Conservation (phyloP, 2,888 invertebrate species). For the Baccha elongata region DNA sequence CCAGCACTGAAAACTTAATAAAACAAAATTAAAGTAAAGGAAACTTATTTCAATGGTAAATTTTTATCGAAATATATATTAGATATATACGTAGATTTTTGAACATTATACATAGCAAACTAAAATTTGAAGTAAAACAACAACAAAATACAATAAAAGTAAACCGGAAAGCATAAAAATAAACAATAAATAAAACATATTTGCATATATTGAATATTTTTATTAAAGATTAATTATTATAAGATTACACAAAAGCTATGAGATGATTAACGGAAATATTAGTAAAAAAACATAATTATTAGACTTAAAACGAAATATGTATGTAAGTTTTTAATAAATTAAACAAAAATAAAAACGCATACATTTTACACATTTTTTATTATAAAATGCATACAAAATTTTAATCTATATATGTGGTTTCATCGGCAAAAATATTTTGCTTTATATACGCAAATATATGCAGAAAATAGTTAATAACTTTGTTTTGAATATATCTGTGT, state of each 20-base stretch:
- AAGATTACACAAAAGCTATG: background rate
- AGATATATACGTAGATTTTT: slow-evolving; percentile 10
- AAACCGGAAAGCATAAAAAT: slow-evolving; percentile 25
- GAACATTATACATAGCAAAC: background rate
- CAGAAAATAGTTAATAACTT: background rate
- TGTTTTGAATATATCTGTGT: slow-evolving; percentile 17
- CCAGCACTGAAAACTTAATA: slow-evolving; percentile 47
- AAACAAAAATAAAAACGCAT: background rate
- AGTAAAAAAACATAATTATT: background rate
- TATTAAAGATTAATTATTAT: background rate
- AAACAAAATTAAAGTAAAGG: background rate
- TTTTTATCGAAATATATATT: slow-evolving; percentile 10
- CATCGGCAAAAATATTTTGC: slow-evolving; percentile 26
- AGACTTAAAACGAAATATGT: background rate
- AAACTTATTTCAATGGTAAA: slow-evolving; percentile 20
- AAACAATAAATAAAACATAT: slow-evolving; percentile 1
- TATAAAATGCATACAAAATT: slow-evolving; percentile 7
- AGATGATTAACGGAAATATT: background rate
- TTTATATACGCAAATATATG: slow-evolving; percentile 12
- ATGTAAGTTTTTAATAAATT: background rate
- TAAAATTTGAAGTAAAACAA: background rate
- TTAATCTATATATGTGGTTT: slow-evolving; percentile 35
- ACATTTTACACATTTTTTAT: slow-evolving; percentile 3
- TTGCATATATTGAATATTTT: slow-evolving; percentile 28
- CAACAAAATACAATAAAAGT: background rate